Evolutionary conservation across 2,888 invertebrate species (phyloP), one percentile per base, ranked within the genome.

Genomic region (Tipula helvola): DNA sequence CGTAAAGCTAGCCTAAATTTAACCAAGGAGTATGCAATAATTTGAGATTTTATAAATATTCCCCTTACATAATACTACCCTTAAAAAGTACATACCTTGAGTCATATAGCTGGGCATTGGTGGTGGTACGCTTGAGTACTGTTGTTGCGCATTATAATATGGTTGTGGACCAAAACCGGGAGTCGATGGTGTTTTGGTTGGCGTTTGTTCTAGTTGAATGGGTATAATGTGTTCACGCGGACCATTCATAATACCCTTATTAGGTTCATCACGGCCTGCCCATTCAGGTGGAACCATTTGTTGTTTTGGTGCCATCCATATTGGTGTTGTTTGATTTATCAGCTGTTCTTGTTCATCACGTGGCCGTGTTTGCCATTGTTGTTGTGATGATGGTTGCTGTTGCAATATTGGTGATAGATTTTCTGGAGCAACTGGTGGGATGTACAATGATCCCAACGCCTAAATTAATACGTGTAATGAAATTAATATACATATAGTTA

Each of bases 371-470:
- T 90, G 41, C 39, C 87, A 86, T 39, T 52, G 85, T 89, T 90
- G 71, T 39, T 52, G 28, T 71, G 71, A 71, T 28, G 16, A 16
- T 16, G 52, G 28, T 87, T 87, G 87, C 13, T 87, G 87, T 41
- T 52, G 36, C 12, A 87, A 36, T 12, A 42, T 41, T 57, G 86
- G 86, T 39, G 89, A 71, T 93, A 88, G 87, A 90, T 89, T 87
- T 89, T 89, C 87, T 89, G 90, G 89, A 44, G 93, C 90, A 92
- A 94, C 87, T 5, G 93, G 93, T 83, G 93, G 93, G 87, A 93
- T 93, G 88, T 93, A 93, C 71, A 93, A 90, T 16, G 93, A 92
- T 87, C 93, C 93, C 87, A 93, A 91, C 10, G 90, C 86, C 87
- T 88, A 41, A 57, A 85, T 84, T 83, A 12, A 28, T 3, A n/a